A percentile compares a stretch with the other conserved stretches of the same genome.
Conservation (phyloP, 2,797 vertebrate species). For the Alauda arvensis region DNA sequence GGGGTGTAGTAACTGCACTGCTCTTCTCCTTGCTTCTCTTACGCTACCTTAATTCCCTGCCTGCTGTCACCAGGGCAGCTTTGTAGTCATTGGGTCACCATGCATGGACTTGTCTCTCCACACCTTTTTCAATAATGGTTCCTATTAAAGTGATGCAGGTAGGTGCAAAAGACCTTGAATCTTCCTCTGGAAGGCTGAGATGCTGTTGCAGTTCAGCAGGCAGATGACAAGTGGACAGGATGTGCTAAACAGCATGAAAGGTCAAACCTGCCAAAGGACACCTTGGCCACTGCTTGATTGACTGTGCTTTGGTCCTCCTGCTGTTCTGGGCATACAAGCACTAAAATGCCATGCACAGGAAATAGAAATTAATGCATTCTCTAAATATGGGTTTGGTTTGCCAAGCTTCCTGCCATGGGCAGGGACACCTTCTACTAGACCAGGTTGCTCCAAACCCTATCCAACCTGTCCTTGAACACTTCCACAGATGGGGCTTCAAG, state of each 20-base stretch:
- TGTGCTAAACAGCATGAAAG: background rate
- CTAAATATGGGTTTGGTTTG: background rate
- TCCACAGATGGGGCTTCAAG: background rate
- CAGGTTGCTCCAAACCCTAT: background rate
- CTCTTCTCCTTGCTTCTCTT: background rate
- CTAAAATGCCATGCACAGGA: background rate
- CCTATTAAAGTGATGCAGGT: background rate
- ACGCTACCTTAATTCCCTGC: background rate
- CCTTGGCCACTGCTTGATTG: too few species aligned
- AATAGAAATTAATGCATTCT: accelerated
- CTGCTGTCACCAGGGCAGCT: background rate
- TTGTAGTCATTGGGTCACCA: background rate
- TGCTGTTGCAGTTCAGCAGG: background rate
- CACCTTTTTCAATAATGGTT: background rate
- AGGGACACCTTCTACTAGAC: background rate
- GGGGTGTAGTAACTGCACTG: background rate
- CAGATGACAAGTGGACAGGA: background rate
- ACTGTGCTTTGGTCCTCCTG: background rate
- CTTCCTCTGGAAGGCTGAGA: background rate
- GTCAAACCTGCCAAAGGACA: background rate
- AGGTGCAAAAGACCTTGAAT: background rate
- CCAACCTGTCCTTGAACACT: background rate
- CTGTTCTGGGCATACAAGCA: background rate
- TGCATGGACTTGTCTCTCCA: background rate
- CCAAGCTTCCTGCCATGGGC: too few species aligned